Evolutionary conservation across 2,888 invertebrate genomes (phyloP), one percentile per base, ranked within the genome.

Genomic region (Eupithecia tripunctaria): DNA sequence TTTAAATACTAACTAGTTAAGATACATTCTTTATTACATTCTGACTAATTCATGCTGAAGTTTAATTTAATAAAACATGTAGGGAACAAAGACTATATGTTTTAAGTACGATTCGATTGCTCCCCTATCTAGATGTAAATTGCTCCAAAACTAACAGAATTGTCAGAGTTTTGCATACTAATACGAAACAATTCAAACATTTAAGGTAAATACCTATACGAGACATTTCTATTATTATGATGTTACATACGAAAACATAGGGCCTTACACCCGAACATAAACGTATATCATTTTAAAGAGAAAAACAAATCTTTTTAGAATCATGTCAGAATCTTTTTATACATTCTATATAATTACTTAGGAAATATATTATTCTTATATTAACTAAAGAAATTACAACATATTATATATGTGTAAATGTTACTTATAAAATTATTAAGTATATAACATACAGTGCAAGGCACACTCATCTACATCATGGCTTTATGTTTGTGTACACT

Each of bases 81-180:
- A 1, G n/a, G 2, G 10, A 51, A 21, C 10, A n/a, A 10, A 8
- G n/a, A n/a, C n/a, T n/a, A 47, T 10, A 25, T 51, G 4, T 21
- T 51, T 12, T 47, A 8, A 25, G 25, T 56, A 25, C 56, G 25
- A 56, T 56, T 56, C 56, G 56, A 56, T 12, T 56, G 56, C 56
- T 56, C 25, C 25, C 56, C 25, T 25, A 25, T 25, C 0, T 51
- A 62, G 32, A 62, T 36, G 7, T 32, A n/a, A 29, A 63, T 32
- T 32, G 29, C 62, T n/a, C n/a, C 18, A 36, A 10, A 63, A 32
- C 32, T 63, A 63, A 29, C 32, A n/a, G 62, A 36, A 32, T 36
- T 63, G 62, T 63, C 62, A 8, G 32, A 63, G 62, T 63, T 63
- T 36, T 29, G 62, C 62, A 29, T n/a, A 63, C 62, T 63, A 63